phyloP scores from a whole-genome alignment of 2,797 vertebrate species.

The Chloroceryle inda region DNA sequence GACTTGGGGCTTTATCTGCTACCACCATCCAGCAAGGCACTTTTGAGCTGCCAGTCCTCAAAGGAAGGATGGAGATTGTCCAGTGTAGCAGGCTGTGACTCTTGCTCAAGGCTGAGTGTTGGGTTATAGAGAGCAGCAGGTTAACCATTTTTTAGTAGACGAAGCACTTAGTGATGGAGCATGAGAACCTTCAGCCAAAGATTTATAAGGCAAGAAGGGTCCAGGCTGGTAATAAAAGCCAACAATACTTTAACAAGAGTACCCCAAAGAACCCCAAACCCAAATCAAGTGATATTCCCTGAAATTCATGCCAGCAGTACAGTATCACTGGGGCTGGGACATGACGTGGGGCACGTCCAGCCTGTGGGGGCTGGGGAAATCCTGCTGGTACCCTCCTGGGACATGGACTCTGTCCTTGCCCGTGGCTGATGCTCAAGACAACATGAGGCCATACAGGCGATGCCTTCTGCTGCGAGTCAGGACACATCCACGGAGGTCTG shows the following conservation, averaged over 20 bases:
- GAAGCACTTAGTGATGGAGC: not conserved
- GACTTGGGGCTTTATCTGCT: not conserved
- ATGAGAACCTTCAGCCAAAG: not conserved
- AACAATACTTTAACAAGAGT: not conserved
- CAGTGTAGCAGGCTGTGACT: not conserved
- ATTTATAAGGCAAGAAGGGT: not conserved
- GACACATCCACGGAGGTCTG: rapidly evolving
- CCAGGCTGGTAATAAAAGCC: not conserved
- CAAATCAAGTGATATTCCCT: not conserved
- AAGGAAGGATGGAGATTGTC: not conserved
- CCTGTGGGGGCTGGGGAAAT: rapidly evolving
- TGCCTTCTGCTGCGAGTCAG: not conserved
- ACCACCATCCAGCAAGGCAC: too few species aligned
- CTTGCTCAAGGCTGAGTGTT: not conserved
- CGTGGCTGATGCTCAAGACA: not conserved
- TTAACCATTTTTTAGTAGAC: not conserved
- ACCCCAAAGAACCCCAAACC: not conserved
- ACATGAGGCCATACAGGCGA: not conserved
- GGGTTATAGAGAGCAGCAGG: too few species aligned
- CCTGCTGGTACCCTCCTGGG: not conserved
- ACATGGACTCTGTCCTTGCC: not conserved
- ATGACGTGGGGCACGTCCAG: rapidly evolving
- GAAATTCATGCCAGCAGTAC: too few species aligned
- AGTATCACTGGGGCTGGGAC: not conserved
- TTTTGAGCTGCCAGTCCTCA: not conserved